Percentiles rank a stretch among this genome's conserved stretches.
These are phyloP conservation scores for Tachina lurida DNA, from an alignment of 2,888 invertebrate genomes.

Conservation along the genomic window DNA sequence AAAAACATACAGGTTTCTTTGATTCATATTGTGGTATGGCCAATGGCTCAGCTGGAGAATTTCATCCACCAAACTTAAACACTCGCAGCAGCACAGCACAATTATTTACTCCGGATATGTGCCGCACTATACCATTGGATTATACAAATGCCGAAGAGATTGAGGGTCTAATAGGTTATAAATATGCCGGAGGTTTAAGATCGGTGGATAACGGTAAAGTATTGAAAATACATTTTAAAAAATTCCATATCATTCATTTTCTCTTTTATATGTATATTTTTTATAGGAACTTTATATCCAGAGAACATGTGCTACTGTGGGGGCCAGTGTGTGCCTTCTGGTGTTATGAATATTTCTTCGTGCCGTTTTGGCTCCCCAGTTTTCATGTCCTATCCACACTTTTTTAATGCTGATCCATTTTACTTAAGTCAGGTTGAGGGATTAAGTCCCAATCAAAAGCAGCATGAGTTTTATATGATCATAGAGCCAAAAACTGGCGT, in stretches of 20 bases:
- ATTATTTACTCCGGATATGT: constrained; percentile 90
- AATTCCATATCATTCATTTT: not conserved
- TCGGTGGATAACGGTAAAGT: constrained; percentile 87
- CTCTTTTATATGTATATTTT: not conserved
- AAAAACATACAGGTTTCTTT: constrained; percentile 84
- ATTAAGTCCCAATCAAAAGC: constrained; percentile 85
- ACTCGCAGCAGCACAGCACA: constrained; percentile 84
- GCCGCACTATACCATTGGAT: constrained; percentile 87
- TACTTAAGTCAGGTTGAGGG: constrained; percentile 87
- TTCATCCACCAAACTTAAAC: constrained; percentile 87
- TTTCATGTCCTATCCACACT: constrained; percentile 93
- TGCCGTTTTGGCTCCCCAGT: constrained; percentile 92
- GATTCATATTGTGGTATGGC: constrained; percentile 85
- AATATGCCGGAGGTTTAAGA: constrained; percentile 86
- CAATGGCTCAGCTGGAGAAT: constrained; percentile 91
- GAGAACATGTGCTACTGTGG: constrained; percentile 89
- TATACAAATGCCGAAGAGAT: constrained; percentile 85
- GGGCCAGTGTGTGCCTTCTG: constrained; percentile 88
- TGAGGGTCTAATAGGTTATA: constrained; percentile 86
- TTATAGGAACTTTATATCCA: constrained; percentile 85
- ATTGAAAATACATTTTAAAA: not conserved
- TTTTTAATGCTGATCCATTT: constrained; percentile 88
- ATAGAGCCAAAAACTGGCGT: constrained; percentile 90
- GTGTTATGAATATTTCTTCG: constrained; percentile 90
- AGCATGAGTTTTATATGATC: constrained; percentile 90